A percentile compares a stretch with the other conserved stretches of the same genome.
These are phyloP conservation scores for Zosterops lateralis DNA, from an alignment of 2,113 vertebrate species.

Conservation along the genomic window DNA sequence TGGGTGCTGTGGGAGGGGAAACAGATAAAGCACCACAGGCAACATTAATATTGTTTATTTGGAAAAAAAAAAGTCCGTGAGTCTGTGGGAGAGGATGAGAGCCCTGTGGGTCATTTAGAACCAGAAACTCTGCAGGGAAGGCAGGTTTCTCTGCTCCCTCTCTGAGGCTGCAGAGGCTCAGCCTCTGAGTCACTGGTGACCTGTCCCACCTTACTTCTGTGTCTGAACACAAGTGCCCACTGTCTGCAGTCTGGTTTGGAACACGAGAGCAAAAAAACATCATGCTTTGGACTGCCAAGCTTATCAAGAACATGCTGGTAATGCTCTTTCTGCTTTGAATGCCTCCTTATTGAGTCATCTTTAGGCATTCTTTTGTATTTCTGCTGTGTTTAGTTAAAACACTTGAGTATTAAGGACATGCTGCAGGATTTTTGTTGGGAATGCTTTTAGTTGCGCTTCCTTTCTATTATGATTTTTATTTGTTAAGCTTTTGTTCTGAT, in stretches of 20 bases:
- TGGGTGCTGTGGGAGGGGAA: not conserved
- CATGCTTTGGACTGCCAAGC: not conserved
- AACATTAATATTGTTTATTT: not conserved
- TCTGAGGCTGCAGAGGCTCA: not conserved
- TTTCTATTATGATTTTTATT: not conserved
- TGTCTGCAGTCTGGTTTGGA: not conserved
- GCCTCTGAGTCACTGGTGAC: not conserved
- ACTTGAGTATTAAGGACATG: not conserved
- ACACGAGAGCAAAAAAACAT: not conserved
- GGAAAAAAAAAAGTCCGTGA: accelerated
- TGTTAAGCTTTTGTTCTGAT: not conserved
- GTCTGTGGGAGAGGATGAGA: not conserved
- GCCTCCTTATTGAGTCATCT: conserved; percentile 9
- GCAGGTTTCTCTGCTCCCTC: not conserved
- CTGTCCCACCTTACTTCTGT: not conserved
- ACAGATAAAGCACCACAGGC: not conserved
- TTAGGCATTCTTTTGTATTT: conserved; percentile 1
- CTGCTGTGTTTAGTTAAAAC: not conserved
- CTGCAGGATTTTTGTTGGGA: not conserved
- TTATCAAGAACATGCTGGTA: not conserved
- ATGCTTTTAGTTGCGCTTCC: not conserved
- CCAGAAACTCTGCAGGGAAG: not conserved
- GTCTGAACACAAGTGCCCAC: not conserved
- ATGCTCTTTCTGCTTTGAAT: not conserved
- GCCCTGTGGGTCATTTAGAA: not conserved